These are phyloP conservation scores for Drosophila paranaensis DNA, from an alignment of 2,888 invertebrate species.

Conservation along the genomic window DNA sequence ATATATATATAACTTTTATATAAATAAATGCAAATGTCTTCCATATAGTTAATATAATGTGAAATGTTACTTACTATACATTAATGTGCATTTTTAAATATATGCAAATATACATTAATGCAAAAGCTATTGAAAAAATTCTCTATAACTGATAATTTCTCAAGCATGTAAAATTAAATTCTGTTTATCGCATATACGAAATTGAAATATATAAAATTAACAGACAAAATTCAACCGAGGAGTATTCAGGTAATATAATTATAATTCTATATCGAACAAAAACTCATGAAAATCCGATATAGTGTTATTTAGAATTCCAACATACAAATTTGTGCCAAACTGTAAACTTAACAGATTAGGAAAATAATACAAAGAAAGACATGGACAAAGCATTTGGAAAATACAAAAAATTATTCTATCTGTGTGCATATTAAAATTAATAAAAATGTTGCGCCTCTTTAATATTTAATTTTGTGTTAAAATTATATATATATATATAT, in stretches of 20 bases:
- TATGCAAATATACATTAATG: constrained; percentile 45
- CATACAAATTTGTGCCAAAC: constrained; percentile 1
- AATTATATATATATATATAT: background rate
- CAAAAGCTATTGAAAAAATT: constrained; percentile 9
- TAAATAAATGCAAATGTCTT: constrained; percentile 81
- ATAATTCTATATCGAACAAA: background rate
- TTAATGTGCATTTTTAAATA: constrained; percentile 40
- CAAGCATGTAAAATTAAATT: background rate
- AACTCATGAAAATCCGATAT: background rate
- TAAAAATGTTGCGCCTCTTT: constrained; percentile 5
- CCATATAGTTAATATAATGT: constrained; percentile 79
- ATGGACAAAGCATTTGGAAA: too few relatives aligned
- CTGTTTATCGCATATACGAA: constrained; percentile 1
- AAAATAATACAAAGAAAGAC: too few relatives aligned
- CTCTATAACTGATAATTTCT: background rate
- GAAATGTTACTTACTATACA: constrained; percentile 44
- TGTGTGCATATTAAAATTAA: background rate
- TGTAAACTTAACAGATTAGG: background rate
- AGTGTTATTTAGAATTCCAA: background rate
- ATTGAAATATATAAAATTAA: constrained; percentile 1
- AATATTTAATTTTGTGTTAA: background rate
- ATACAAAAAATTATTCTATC: too few relatives aligned
- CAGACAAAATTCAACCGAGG: too few relatives aligned
- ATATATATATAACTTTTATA: constrained; percentile 48
- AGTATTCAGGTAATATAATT: background rate